Conservation (phyloP, 2,797 vertebrate genomes). For the Corythornis leucogaster region DNA sequence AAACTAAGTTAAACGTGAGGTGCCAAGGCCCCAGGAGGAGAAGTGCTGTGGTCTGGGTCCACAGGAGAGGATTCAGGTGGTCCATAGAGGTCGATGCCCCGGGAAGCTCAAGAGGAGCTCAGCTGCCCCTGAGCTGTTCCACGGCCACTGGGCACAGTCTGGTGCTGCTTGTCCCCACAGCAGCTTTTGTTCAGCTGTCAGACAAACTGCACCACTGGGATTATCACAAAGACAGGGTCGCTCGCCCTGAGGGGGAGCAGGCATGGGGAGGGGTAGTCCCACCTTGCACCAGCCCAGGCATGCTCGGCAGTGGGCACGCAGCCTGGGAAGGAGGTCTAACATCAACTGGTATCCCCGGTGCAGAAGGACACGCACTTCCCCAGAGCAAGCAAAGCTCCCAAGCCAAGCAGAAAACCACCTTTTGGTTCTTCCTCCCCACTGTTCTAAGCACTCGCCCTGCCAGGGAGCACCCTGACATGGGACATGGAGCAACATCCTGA, state of each 20-base stretch:
- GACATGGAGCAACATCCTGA: not conserved
- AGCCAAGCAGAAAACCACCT: not conserved
- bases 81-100: rapidly evolving
- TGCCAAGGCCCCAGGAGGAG: not conserved
- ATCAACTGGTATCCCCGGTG: rapidly evolving
- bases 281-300: rapidly evolving
- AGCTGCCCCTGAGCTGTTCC: not conserved
- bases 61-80: not conserved
- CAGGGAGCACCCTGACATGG: not conserved
- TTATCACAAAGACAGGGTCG: rapidly evolving
- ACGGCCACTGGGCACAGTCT: not conserved
- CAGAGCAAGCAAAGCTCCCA: not conserved
- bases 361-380: rapidly evolving
- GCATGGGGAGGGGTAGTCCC: not conserved
- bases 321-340: not conserved
- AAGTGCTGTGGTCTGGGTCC: rapidly evolving
- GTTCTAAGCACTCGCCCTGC: not conserved
- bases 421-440: too few species aligned
- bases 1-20: rapidly evolving
- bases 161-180: not conserved
- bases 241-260: rapidly evolving
- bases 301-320: not conserved
- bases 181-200: not conserved
- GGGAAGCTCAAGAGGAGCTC: not conserved
- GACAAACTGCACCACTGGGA: not conserved